Conservation (phyloP, 2,113 vertebrate genomes). For the Delphinus delphis region DNA sequence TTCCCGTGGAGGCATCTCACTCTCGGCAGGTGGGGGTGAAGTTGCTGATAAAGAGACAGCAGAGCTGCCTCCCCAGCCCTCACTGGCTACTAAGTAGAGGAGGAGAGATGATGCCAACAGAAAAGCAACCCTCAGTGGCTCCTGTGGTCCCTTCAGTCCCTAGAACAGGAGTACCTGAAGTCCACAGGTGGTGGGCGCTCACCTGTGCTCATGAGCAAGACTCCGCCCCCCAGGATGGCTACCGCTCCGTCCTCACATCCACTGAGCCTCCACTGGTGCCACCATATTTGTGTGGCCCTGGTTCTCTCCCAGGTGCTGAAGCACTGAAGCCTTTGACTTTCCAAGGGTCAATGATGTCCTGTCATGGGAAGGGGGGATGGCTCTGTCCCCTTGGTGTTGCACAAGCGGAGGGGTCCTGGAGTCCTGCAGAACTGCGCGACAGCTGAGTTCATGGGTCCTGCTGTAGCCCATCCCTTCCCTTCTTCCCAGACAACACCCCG, state of each 20-base stretch:
- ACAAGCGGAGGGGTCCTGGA: not conserved
- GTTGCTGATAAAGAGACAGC: fast-evolving
- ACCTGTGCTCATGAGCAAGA: fast-evolving
- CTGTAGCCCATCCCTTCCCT: fast-evolving
- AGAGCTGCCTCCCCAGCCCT: fast-evolving
- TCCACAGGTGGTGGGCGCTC: fast-evolving
- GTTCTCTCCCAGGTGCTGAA: fast-evolving
- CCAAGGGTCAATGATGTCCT: fast-evolving
- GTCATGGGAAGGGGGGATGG: fast-evolving
- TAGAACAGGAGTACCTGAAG: fast-evolving
- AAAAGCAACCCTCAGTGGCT: fast-evolving
- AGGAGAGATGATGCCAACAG: fast-evolving
- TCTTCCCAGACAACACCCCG: fast-evolving
- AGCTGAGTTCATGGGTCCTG: not conserved
- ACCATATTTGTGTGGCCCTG: fast-evolving
- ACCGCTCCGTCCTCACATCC: fast-evolving
- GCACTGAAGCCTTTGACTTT: not conserved
- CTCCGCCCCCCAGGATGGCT: too few relatives aligned
- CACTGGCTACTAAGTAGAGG: fast-evolving
- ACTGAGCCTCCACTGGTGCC: fast-evolving
- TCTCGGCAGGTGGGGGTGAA: fast-evolving
- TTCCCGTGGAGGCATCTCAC: fast-evolving
- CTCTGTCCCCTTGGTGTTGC: not conserved
- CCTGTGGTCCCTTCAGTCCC: fast-evolving
- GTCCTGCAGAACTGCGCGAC: fast-evolving